Conservation (phyloP, 2,113 vertebrate species). For the Platanista minor region DNA sequence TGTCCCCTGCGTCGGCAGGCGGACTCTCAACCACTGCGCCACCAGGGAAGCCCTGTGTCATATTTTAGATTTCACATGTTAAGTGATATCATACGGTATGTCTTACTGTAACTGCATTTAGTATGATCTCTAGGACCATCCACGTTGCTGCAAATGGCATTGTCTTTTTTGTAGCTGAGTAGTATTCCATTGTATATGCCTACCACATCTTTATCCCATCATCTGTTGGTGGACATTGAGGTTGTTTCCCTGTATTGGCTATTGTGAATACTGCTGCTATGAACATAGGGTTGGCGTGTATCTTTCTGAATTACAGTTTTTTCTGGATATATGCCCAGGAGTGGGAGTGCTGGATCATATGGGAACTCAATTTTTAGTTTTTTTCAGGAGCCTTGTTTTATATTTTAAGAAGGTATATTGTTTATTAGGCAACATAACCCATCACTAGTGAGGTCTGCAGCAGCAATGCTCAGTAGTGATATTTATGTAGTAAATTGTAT, state of each 20-base stretch:
- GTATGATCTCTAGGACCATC: background rate
- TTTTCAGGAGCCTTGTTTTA: background rate
- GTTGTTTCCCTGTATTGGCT: background rate
- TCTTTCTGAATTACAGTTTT: background rate
- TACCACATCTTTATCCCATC: background rate
- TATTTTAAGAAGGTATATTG: background rate
- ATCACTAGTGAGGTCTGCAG: background rate
- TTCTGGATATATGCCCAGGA: background rate
- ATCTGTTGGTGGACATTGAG: background rate
- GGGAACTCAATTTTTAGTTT: background rate
- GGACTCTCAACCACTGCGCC: too few species aligned
- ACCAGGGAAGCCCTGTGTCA: too few species aligned
- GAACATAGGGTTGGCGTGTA: background rate
- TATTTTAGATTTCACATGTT: background rate
- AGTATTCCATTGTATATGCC: background rate
- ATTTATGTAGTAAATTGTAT: background rate
- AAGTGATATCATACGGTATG: background rate
- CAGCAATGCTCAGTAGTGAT: background rate
- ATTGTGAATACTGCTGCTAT: background rate
- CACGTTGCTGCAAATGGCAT: background rate
- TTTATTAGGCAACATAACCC: background rate
- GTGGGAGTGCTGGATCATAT: background rate
- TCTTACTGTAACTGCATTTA: background rate
- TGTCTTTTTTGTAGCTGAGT: background rate
- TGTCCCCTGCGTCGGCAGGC: too few species aligned